phyloP scores from a whole-genome alignment of 2,797 vertebrate genomes.

The Myiothlypis chrysogaster region DNA sequence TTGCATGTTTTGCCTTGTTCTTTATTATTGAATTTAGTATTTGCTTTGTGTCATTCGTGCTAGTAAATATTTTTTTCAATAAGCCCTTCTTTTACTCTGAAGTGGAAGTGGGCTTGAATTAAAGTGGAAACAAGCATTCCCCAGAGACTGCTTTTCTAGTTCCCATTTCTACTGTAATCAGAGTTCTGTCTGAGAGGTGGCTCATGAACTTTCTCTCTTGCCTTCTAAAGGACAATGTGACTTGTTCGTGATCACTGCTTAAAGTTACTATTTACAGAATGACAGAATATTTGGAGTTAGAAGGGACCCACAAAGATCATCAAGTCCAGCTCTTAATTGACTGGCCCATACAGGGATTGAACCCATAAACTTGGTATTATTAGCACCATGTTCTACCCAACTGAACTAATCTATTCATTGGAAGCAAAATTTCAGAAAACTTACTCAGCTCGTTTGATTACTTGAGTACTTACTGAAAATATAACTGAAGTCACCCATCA shows the following conservation, averaged over 20 bases:
- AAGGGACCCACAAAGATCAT: background rate
- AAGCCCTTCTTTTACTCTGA: background rate
- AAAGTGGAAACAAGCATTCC: background rate
- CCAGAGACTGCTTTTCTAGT: background rate
- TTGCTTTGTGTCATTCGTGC: background rate
- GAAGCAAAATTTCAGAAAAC: background rate
- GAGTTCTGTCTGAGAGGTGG: background rate
- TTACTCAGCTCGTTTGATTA: background rate
- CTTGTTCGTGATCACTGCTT: background rate
- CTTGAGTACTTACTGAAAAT: background rate
- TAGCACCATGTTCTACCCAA: background rate
- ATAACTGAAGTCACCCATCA: background rate
- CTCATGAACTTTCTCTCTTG: background rate
- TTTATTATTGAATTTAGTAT: background rate
- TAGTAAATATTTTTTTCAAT: background rate
- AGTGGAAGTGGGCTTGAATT: background rate
- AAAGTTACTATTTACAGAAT: background rate
- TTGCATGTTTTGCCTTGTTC: background rate
- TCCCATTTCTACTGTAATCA: background rate
- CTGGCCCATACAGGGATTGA: background rate
- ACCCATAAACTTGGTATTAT: background rate
- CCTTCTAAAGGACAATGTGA: background rate
- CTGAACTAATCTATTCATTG: background rate
- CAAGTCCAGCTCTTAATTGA: background rate
- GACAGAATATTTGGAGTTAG: background rate